These are phyloP conservation scores for Chloroclysta siterata DNA, from an alignment of 2,888 invertebrate genomes.

Conservation along the genomic window DNA sequence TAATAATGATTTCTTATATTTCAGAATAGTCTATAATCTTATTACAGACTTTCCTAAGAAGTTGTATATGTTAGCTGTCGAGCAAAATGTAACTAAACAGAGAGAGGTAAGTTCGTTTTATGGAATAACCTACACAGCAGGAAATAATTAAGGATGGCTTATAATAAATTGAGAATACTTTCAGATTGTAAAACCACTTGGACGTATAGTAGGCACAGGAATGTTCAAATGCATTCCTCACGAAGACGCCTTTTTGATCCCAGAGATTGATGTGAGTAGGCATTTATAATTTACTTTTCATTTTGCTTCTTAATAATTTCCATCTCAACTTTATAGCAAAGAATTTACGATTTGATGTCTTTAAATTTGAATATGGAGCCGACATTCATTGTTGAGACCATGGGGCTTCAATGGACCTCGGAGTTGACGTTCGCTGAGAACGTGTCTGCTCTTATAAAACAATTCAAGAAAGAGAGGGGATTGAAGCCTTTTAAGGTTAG, in stretches of 20 bases:
- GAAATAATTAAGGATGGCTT: neutral
- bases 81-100: slow-evolving; percentile 83
- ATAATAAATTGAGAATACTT: slow-evolving; percentile 23
- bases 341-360: slow-evolving; percentile 82
- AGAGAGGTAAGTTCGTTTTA: slow-evolving; percentile 59
- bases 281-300: neutral
- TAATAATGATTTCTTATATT: slow-evolving; percentile 25
- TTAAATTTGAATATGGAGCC: slow-evolving; percentile 86
- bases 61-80: slow-evolving; percentile 87
- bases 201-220: slow-evolving; percentile 80
- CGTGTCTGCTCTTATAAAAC: slow-evolving; percentile 71
- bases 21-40: slow-evolving; percentile 76
- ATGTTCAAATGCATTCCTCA: slow-evolving; percentile 81
- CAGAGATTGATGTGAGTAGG: slow-evolving; percentile 71
- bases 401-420: slow-evolving; percentile 81
- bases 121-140: neutral
- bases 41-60: slow-evolving; percentile 82
- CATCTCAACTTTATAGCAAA: slow-evolving; percentile 70
- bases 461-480: slow-evolving; percentile 80
- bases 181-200: slow-evolving; percentile 85
- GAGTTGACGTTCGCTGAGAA: slow-evolving; percentile 80
- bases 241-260: slow-evolving; percentile 85
- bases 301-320: neutral
- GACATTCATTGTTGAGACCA: slow-evolving; percentile 80
- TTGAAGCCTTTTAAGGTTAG: slow-evolving; percentile 84